A percentile compares a stretch with the other conserved stretches of the same genome.
Conservation (phyloP, 2,888 invertebrate species). For the Congeria kusceri region DNA sequence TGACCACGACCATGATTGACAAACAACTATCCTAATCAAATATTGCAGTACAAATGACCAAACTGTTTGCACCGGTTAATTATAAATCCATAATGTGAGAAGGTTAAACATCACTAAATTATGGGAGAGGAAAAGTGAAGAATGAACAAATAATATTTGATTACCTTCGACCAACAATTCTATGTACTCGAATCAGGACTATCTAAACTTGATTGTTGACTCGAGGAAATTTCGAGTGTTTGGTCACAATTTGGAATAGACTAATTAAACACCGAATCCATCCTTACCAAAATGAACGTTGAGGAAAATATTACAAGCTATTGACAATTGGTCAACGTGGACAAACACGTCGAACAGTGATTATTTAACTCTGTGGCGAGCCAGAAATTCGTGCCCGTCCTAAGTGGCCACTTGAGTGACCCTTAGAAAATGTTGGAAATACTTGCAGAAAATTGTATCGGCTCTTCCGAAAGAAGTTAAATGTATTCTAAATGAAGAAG, state of each 20-base stretch:
- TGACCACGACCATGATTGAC: neutral
- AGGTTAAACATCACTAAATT: slow-evolving; percentile 53
- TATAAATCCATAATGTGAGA: slow-evolving; percentile 60
- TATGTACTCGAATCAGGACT: slow-evolving; percentile 59
- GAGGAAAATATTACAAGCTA: slow-evolving; percentile 66
- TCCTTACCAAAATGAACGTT: slow-evolving; percentile 54
- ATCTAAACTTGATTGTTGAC: slow-evolving; percentile 52
- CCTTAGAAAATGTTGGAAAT: neutral
- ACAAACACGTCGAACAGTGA: slow-evolving; percentile 61
- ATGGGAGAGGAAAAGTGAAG: slow-evolving; percentile 52
- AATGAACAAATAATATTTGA: slow-evolving; percentile 48
- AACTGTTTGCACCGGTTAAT: slow-evolving; percentile 50
- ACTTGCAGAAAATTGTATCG: too few relatives aligned
- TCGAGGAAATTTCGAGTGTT: slow-evolving; percentile 48
- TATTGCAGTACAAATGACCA: slow-evolving; percentile 31
- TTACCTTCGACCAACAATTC: slow-evolving; percentile 51
- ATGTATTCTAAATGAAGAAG: too few relatives aligned
- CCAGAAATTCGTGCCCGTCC: slow-evolving; percentile 20
- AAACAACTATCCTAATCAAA: slow-evolving; percentile 3
- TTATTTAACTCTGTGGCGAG: slow-evolving; percentile 51
- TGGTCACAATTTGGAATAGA: slow-evolving; percentile 52
- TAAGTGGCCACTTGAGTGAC: slow-evolving; percentile 27
- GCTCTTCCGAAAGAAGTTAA: too few relatives aligned
- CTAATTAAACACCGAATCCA: slow-evolving; percentile 67
- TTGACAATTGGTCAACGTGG: slow-evolving; percentile 61